Evolutionary conservation across 1,140 invertebrate genomes (phyloP).

Genomic region (Phymastichus coffea): DNA sequence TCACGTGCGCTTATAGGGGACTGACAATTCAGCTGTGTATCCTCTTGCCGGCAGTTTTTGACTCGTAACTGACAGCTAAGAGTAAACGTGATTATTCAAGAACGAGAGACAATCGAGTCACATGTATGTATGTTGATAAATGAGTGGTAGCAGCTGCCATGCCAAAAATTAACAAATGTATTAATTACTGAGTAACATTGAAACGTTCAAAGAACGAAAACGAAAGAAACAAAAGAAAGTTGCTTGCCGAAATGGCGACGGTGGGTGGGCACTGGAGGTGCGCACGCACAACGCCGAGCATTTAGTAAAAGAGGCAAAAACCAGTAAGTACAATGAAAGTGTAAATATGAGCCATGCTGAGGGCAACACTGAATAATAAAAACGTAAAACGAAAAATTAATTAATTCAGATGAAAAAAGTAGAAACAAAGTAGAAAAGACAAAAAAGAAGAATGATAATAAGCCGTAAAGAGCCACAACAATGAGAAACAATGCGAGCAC

Average conservation of each 20-base stretch:
- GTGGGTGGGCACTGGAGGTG: no score
- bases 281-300: background rate
- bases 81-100: no score
- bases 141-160: conserved; percentile 50
- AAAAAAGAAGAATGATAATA: conserved; percentile 52
- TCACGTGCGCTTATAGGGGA: no score
- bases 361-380: conserved; percentile 50
- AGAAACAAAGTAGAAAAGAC: conserved; percentile 44
- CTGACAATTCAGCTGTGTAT: no score
- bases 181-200: no score
- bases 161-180: conserved; percentile 51
- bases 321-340: conserved; percentile 2
- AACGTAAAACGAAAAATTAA: conserved; percentile 4
- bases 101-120: no score
- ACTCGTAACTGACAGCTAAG: no score
- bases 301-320: background rate
- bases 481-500: conserved; percentile 60
- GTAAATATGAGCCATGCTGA: conserved; percentile 52
- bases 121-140: no score
- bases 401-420: conserved; percentile 23
- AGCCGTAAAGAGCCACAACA: conserved; percentile 60
- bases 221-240: no score
- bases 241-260: no score
- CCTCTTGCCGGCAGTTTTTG: no score
- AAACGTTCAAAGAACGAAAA: no score